phyloP scores from a whole-genome alignment of 2,113 vertebrate species.

The Donacobius atricapilla region DNA sequence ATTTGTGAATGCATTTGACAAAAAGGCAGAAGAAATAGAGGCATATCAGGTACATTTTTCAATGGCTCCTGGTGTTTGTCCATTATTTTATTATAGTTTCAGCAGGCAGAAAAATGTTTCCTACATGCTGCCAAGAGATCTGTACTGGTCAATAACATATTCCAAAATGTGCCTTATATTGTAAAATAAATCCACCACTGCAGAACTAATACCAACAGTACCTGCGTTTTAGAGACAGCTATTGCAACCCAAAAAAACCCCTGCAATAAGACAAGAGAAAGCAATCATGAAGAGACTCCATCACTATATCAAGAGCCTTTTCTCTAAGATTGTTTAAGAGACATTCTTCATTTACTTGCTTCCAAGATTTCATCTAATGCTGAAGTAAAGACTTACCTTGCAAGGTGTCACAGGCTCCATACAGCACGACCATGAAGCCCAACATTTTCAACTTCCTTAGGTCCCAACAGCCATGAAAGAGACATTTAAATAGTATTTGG shows the following conservation, averaged over 20 bases:
- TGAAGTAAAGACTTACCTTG: background rate
- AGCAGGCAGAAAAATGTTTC: background rate
- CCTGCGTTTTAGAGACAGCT: background rate
- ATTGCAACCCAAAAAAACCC: background rate
- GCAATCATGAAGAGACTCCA: background rate
- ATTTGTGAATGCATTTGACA: background rate
- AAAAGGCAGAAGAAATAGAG: background rate
- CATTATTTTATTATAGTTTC: background rate
- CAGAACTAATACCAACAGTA: background rate
- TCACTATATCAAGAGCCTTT: background rate
- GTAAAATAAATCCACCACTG: background rate
- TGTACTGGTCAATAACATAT: background rate
- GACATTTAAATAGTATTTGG: background rate
- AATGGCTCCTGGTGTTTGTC: background rate
- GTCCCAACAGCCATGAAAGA: background rate
- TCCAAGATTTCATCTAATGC: background rate
- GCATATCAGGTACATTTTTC: background rate
- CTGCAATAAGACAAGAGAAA: background rate
- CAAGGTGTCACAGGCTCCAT: background rate
- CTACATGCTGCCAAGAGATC: background rate
- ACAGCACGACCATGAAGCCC: fast-evolving
- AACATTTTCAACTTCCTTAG: background rate
- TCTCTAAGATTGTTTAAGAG: background rate
- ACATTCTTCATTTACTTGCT: background rate
- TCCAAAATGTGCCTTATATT: background rate